These are phyloP conservation scores for Hemithea aestivaria DNA, from an alignment of 2,888 invertebrate species.

Conservation along the genomic window DNA sequence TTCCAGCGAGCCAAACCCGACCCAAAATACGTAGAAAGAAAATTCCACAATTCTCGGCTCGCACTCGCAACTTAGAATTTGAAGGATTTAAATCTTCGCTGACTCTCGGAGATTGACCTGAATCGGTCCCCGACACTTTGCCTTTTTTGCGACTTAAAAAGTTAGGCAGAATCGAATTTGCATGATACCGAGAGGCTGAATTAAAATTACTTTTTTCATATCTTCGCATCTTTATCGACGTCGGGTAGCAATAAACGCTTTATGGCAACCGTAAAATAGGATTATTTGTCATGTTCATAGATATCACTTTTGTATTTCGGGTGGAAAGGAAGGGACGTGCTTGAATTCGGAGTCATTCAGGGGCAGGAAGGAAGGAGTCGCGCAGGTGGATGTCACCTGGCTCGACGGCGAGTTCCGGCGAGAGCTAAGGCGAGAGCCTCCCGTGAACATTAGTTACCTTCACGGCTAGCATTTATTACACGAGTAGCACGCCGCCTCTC, in stretches of 20 bases:
- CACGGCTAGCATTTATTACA: slow-evolving; percentile 64
- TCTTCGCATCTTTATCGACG: slow-evolving; percentile 10
- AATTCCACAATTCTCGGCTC: slow-evolving; percentile 49
- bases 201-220: slow-evolving; percentile 12
- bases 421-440: slow-evolving; percentile 17
- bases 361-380: slow-evolving; percentile 53
- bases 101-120: slow-evolving; percentile 49
- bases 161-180: slow-evolving; percentile 13
- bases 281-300: slow-evolving; percentile 31
- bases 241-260: slow-evolving; percentile 24
- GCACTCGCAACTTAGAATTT: slow-evolving; percentile 52
- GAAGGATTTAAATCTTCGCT: slow-evolving; percentile 58
- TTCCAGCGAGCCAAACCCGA: slow-evolving; percentile 53
- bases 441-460: slow-evolving; percentile 64
- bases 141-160: slow-evolving; percentile 24
- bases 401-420: slow-evolving; percentile 31
- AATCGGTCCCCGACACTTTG: slow-evolving; percentile 36
- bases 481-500: slow-evolving; percentile 40
- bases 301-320: slow-evolving; percentile 32
- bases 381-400: slow-evolving; percentile 57
- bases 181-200: slow-evolving; percentile 7
- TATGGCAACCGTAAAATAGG: slow-evolving; percentile 26
- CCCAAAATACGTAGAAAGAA: slow-evolving; percentile 52
- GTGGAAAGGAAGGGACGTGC: slow-evolving; percentile 31
- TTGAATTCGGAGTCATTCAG: slow-evolving; percentile 42